Base-by-base conservation (phyloP, 2,888 invertebrate genomes). In the Papilio protenor region DNA sequence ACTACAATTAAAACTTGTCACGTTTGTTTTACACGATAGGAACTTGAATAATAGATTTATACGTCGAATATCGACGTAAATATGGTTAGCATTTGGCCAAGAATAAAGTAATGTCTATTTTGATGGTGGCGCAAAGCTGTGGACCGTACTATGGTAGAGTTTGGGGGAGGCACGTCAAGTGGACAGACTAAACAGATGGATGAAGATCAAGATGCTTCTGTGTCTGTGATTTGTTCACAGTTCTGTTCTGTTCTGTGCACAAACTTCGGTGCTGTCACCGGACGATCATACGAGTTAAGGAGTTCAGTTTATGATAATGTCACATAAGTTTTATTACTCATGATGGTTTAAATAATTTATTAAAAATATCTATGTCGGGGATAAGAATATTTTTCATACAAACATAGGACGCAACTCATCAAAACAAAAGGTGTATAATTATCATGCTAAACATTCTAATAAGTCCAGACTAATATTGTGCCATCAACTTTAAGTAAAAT, bases 1-100 rank as follows among this genome's bases (percentile, higher is more conserved):
- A 11, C 12, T n/a, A 69, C 45, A 45, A 45, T 69, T 45, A 69
- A 69, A 69, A 40, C 66, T n/a, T n/a, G 45, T 69, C 66, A 69
- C 66, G 66, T 69, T 69, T 66, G 66, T 40, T 33, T 66, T 21
- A n/a, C 66, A 45, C 45, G 40, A 16, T 40, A 33, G n/a, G 45
- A 8, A 11, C 45, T 21, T 45, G 21, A 69, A 69, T 69, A 45
- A 12, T 45, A 4, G 21, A 69, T 21, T 45, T n/a, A 69, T 12
- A 18, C 40, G 18, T 61, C 59, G 23, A 12, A 59, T 23, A 21
- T 23, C 23, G 11, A 10, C 4, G 5, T 23, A 59, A 23, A 21
- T 23, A 59, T 59, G 21, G 21, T 59, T 23, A 59, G 16, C 27
- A 27, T 16, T 61, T 61, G 23, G 16, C 14, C 10, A 27, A n/a